Evolutionary conservation across 2,888 invertebrate species (phyloP), one percentile per base, ranked within the genome.

Genomic region (Catocala sponsa): DNA sequence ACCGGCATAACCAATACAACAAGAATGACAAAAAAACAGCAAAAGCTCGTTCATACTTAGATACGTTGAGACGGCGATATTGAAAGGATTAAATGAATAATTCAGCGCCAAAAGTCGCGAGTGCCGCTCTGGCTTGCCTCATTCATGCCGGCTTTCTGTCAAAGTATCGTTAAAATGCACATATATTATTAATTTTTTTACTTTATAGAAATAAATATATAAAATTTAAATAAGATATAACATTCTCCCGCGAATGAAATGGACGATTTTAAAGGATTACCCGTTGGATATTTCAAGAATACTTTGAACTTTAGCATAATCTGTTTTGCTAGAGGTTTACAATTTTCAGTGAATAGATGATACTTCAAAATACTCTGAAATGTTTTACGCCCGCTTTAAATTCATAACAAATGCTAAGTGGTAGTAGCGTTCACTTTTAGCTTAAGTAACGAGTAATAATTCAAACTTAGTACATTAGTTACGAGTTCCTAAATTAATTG

Each of bases 11-110:
- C 74, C 83, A 80, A 82, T 82, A 82, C 79, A 81, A 85, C 68
- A 74, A 67, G 74, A 81, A 79, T 63, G 75, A 79, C 72, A 82
- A 84, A 85, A 43, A 83, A 82, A 68, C 70, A 79, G 70, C 68
- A 68, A 72, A 81, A 81, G 74, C 81, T 83, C 74, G 56, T 77
- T 80, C 74, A 70, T 80, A 76, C 78, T 74, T 70, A 73, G 78
- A 79, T 80, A 82, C 81, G 81, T 81, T 80, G 80, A 82, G 84
- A 82, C 81, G 80, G 78, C 77, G 85, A 88, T 89, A 90, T 90
- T 87, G 89, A 88, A 90, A 89, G 90, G 89, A 90, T 90, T 90
- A 89, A 90, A 89, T 90, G 89, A 90, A 90, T 90, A 81, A 90
- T 90, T 88, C 88, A 90, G 87, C 72, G 84, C 73, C 75, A 80